A percentile compares a stretch with the other conserved stretches of the same genome.
Conservation (phyloP, 2,888 invertebrate genomes). For the Stenotaenia linearis region DNA sequence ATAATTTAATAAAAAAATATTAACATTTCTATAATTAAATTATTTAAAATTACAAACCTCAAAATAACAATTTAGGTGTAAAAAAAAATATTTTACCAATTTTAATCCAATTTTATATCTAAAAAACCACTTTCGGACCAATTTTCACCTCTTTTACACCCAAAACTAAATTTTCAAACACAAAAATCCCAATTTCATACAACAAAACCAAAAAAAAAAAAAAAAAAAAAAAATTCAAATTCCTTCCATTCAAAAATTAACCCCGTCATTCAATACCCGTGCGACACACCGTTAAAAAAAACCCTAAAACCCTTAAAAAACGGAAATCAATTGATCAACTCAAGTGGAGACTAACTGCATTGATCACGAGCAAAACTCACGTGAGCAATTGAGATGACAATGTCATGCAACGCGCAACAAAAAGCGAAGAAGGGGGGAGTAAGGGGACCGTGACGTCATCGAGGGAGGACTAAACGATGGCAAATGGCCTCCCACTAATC, state of each 20-base stretch:
- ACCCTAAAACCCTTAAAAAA: neutral
- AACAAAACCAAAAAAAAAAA: too few species aligned
- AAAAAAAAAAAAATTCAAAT: too few species aligned
- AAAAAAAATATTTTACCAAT: neutral
- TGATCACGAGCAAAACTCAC: neutral
- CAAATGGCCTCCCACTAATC: conserved; percentile 12
- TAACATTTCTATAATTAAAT: too few species aligned
- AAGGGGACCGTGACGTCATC: neutral
- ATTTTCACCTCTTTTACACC: too few species aligned
- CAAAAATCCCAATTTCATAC: too few species aligned
- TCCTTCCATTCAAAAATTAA: too few species aligned
- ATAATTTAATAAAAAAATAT: too few species aligned
- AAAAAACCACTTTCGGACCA: too few species aligned
- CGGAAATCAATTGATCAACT: neutral
- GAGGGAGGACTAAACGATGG: neutral
- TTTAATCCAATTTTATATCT: too few species aligned
- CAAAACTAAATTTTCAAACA: too few species aligned
- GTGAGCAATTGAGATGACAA: neutral
- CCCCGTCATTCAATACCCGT: neutral
- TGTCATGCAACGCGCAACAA: neutral
- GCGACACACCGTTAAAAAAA: neutral
- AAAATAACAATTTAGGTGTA: neutral
- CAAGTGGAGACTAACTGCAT: neutral
- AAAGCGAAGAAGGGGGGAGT: neutral
- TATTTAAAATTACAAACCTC: neutral